phyloP scores from a whole-genome alignment of 2,888 invertebrate genomes.

The Apocheima hispidaria region DNA sequence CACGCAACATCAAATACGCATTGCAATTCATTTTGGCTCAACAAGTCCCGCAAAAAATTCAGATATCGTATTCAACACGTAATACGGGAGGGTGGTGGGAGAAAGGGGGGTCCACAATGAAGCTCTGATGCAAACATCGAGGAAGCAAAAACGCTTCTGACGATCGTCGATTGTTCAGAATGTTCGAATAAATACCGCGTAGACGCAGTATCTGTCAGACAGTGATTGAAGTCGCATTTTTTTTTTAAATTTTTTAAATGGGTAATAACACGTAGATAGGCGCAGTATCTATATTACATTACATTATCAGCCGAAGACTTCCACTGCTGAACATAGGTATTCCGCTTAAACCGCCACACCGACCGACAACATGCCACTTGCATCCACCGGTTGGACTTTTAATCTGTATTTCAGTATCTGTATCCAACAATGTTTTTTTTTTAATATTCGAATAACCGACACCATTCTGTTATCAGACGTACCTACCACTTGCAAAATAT shows the following conservation, averaged over 20 bases:
- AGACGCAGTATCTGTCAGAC: conserved; percentile 31
- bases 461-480: too few species aligned
- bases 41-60: conserved; percentile 59
- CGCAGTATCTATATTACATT: too few species aligned
- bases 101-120: conserved; percentile 33
- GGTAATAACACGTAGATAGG: too few species aligned
- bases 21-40: conserved; percentile 45
- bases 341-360: too few species aligned
- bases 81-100: conserved; percentile 34
- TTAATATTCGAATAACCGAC: too few species aligned
- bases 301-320: too few species aligned
- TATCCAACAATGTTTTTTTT: too few species aligned
- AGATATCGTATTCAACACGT: conserved; percentile 53
- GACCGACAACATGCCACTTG: too few species aligned
- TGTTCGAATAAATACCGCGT: conserved; percentile 62
- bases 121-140: conserved; percentile 65
- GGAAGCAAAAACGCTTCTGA: conserved; percentile 62
- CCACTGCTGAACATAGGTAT: too few species aligned
- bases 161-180: conserved; percentile 61
- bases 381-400: too few species aligned
- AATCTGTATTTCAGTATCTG: too few species aligned
- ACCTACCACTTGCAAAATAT: too few species aligned
- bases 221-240: conserved; percentile 37
- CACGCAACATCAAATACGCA: conserved; percentile 29
- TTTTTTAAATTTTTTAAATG: background rate